Evolutionary conservation across 2,888 invertebrate genomes (phyloP).

Genomic region (Platypus cylindrus): DNA sequence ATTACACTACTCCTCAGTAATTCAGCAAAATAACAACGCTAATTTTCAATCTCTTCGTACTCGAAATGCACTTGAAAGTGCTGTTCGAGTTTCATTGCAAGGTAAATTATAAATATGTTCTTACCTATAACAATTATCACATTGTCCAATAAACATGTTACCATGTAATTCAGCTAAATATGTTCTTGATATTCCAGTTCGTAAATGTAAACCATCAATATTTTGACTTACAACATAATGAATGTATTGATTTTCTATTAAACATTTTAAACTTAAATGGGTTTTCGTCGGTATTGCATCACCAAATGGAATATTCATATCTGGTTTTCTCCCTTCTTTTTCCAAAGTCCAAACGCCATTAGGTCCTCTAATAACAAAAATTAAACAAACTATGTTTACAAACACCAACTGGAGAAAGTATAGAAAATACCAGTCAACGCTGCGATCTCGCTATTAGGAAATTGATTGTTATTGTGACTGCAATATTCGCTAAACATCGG

Average conservation of each 20-base stretch:
- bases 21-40: too few relatives aligned
- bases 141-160: slow-evolving; percentile 94
- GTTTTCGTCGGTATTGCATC: slow-evolving; percentile 86
- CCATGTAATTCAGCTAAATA: slow-evolving; percentile 90
- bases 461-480: too few relatives aligned
- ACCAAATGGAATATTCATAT: slow-evolving; percentile 74
- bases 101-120: too few relatives aligned
- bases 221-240: slow-evolving; percentile 93
- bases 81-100: too few relatives aligned
- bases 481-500: too few relatives aligned
- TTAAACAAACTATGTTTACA: neutral
- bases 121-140: slow-evolving; percentile 63
- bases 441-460: too few relatives aligned
- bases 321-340: slow-evolving; percentile 73
- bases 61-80: too few relatives aligned
- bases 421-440: too few relatives aligned
- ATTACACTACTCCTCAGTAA: too few relatives aligned
- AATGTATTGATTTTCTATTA: slow-evolving; percentile 59
- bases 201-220: slow-evolving; percentile 92
- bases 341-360: slow-evolving; percentile 96
- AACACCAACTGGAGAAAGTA: too few relatives aligned
- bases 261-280: slow-evolving; percentile 80
- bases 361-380: slow-evolving; percentile 53
- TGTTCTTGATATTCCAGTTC: slow-evolving; percentile 72
- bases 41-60: too few relatives aligned